A percentile compares a stretch with the other conserved stretches of the same genome.
These are phyloP conservation scores for Urocitellus parryii DNA, from an alignment of 2,113 vertebrate species.

Conservation along the genomic window DNA sequence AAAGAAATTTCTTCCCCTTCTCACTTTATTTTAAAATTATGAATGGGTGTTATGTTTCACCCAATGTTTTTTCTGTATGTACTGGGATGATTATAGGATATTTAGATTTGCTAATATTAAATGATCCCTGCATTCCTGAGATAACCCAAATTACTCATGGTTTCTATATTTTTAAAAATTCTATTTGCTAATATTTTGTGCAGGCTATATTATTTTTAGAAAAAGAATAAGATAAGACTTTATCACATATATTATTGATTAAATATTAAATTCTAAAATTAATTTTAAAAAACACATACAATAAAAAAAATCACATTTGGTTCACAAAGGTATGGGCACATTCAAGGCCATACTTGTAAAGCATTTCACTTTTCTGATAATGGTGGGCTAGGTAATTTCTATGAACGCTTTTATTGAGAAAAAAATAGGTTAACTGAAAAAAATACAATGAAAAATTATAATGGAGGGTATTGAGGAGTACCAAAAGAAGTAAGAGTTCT, in stretches of 20 bases:
- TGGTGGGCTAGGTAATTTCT: not conserved
- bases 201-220: not conserved
- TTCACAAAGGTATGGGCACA: not conserved
- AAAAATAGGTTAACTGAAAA: not conserved
- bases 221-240: not conserved
- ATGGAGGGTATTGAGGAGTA: not conserved
- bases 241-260: not conserved
- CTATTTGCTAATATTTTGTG: not conserved
- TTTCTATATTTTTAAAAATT: not conserved
- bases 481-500: not conserved
- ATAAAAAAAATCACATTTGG: not conserved
- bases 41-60: not conserved
- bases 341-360: not conserved
- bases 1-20: not conserved
- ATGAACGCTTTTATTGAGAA: not conserved
- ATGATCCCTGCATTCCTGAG: not conserved
- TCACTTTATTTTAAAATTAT: not conserved
- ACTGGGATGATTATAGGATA: not conserved
- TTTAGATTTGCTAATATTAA: constrained; percentile 8
- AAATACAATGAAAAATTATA: not conserved
- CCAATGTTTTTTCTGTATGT: not conserved
- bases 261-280: not conserved
- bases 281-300: not conserved
- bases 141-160: not conserved
- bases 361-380: not conserved